A percentile compares a stretch with the other conserved stretches of the same genome.
phyloP scores from a whole-genome alignment of 35 echinoderm and acorn worm genomes.

The Nesometra sesokonis region DNA sequence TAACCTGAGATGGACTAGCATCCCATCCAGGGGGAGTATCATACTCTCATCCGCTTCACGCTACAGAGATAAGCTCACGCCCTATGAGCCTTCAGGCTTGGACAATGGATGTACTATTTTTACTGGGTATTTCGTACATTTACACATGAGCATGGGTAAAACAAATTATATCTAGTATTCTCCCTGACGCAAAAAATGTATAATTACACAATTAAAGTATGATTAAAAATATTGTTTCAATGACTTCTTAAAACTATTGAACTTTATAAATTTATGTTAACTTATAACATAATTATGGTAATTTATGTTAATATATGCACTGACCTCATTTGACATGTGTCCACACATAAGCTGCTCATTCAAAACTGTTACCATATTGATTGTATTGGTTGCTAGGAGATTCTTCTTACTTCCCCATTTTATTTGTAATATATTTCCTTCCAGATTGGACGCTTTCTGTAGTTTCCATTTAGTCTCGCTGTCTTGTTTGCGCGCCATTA shows the following conservation, averaged over 20 bases:
- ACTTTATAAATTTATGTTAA: not conserved
- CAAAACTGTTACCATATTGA: constrained; percentile 34
- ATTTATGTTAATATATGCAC: not conserved
- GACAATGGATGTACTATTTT: too few relatives aligned
- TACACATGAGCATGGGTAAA: too few relatives aligned
- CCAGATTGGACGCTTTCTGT: constrained; percentile 46
- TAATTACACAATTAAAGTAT: too few relatives aligned
- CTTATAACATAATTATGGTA: not conserved
- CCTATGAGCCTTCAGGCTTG: too few relatives aligned
- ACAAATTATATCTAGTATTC: too few relatives aligned
- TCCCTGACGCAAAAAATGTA: too few relatives aligned
- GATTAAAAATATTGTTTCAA: too few relatives aligned
- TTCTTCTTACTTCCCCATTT: constrained; percentile 74
- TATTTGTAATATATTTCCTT: constrained; percentile 65
- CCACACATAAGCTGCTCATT: constrained; percentile 79
- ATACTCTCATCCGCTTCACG: too few relatives aligned
- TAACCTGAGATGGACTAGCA: too few relatives aligned
- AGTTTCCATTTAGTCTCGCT: constrained; percentile 85
- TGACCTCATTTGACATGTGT: constrained; percentile 67
- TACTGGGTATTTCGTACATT: too few relatives aligned
- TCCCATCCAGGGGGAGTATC: too few relatives aligned
- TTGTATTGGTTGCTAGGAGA: constrained; percentile 49
- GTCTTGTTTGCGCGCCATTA: constrained; percentile 59
- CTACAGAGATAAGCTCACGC: too few relatives aligned
- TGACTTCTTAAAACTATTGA: not conserved